Conservation (phyloP, 2,888 invertebrate genomes). For the Pyrochroa serraticornis region DNA sequence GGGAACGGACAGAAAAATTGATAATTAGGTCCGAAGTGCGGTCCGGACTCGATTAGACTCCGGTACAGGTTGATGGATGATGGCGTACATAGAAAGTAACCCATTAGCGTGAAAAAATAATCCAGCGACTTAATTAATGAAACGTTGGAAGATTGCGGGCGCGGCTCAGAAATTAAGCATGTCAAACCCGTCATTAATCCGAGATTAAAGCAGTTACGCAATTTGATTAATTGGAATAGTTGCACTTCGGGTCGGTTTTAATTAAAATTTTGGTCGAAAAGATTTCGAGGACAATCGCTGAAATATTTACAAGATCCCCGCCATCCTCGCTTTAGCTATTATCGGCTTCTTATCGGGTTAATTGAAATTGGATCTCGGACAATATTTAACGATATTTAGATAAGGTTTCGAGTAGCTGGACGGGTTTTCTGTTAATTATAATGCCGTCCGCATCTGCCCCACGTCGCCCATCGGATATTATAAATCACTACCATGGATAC, state of each 20-base stretch:
- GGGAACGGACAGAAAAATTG: background rate
- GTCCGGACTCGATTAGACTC: conserved; percentile 11
- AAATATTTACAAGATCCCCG: too few relatives aligned
- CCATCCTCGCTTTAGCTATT: too few relatives aligned
- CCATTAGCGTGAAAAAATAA: conserved; percentile 15
- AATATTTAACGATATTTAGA: conserved; percentile 23
- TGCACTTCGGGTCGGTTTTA: background rate
- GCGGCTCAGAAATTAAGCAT: conserved; percentile 20
- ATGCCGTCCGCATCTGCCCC: conserved; percentile 29
- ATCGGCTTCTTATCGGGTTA: conserved; percentile 9
- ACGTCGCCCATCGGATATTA: conserved; percentile 33
- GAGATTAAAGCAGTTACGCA: conserved; percentile 8
- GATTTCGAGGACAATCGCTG: too few relatives aligned
- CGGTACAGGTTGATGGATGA: conserved; percentile 21
- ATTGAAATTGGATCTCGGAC: conserved; percentile 16
- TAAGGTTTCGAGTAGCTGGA: conserved; percentile 13
- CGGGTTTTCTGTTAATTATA: conserved; percentile 23
- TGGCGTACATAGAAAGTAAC: conserved; percentile 14
- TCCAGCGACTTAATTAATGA: conserved; percentile 1
- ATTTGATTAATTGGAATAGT: conserved; percentile 10
- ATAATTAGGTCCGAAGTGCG: conserved; percentile 14
- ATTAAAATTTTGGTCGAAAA: background rate
- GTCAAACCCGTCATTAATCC: conserved; percentile 20
- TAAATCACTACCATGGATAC: conserved; percentile 42
- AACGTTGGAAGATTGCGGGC: conserved; percentile 10